phyloP scores from a whole-genome alignment of 2,888 invertebrate genomes.

The Tiliacea citrago region DNA sequence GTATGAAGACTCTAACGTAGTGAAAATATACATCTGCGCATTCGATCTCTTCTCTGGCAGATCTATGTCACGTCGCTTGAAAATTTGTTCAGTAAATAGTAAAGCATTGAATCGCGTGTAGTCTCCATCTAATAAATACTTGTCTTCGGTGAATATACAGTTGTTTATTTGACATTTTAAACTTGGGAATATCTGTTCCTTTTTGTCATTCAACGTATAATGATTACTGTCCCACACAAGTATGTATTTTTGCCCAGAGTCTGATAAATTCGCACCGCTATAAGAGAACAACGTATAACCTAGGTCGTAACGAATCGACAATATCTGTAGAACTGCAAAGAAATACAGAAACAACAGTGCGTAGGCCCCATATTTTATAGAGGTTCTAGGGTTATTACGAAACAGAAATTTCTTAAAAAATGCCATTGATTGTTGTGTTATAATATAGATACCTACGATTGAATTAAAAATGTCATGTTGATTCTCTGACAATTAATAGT shows the following conservation, averaged over 20 bases:
- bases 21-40: conserved; percentile 76
- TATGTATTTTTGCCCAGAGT: conserved; percentile 60
- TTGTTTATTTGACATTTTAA: conserved; percentile 69
- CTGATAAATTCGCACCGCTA: conserved; percentile 1
- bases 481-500: neutral
- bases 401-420: conserved; percentile 43
- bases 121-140: conserved; percentile 63
- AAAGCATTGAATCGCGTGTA: conserved; percentile 73
- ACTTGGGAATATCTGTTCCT: conserved; percentile 34
- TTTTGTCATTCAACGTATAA: conserved; percentile 21
- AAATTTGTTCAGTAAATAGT: conserved; percentile 68
- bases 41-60: conserved; percentile 64
- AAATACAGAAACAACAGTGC: conserved; percentile 24
- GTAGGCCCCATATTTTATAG: conserved; percentile 35
- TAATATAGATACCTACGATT: no score
- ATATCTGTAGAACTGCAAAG: conserved; percentile 21
- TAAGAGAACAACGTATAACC: conserved; percentile 11
- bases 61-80: conserved; percentile 42
- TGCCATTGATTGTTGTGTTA: conserved; percentile 15
- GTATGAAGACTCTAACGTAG: conserved; percentile 72
- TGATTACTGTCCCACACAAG: conserved; percentile 68
- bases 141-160: conserved; percentile 73
- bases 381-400: conserved; percentile 17
- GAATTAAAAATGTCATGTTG: conserved; percentile 5
- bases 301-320: conserved; percentile 3